These are phyloP conservation scores for Eospalax fontanierii DNA, from an alignment of 2,797 vertebrate species.

Conservation along the genomic window DNA sequence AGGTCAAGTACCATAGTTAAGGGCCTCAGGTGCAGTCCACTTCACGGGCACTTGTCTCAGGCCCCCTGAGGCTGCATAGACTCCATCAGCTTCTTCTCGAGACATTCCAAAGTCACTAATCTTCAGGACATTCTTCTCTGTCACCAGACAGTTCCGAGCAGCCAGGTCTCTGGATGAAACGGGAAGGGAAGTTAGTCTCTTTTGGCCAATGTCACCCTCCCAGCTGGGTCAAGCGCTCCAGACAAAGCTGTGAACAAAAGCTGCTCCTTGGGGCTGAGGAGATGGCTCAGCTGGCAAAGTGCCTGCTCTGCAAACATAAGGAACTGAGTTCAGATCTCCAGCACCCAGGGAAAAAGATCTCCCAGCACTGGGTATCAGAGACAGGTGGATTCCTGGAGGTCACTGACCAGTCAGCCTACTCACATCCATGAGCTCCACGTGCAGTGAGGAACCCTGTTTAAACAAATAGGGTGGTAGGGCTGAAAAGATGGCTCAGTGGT, in stretches of 20 bases:
- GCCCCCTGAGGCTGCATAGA: conserved; percentile 95
- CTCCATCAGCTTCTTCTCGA: conserved; percentile 94
- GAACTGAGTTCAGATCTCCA: neutral
- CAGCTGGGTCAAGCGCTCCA: neutral
- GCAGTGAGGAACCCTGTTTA: neutral
- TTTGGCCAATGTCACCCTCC: neutral
- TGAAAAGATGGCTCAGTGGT: too few species aligned
- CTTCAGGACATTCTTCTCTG: conserved; percentile 94
- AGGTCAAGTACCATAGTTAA: conserved; percentile 94
- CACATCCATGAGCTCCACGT: neutral
- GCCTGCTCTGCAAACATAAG: neutral
- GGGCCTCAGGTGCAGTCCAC: conserved; percentile 98
- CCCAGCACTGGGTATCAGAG: neutral
- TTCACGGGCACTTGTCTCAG: conserved; percentile 98
- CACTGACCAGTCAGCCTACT: too few species aligned
- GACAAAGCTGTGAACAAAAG: neutral
- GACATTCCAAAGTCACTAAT: conserved; percentile 99
- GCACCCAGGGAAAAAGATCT: neutral
- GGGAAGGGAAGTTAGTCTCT: neutral
- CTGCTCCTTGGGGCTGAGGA: neutral
- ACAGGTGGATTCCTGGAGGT: neutral
- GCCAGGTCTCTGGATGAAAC: conserved; percentile 94
- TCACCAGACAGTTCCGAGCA: conserved; percentile 98
- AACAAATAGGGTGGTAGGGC: neutral
- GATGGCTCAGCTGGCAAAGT: neutral